Evolutionary conservation across 2,888 invertebrate genomes (phyloP).

Genomic region (Tiliacea aurago): DNA sequence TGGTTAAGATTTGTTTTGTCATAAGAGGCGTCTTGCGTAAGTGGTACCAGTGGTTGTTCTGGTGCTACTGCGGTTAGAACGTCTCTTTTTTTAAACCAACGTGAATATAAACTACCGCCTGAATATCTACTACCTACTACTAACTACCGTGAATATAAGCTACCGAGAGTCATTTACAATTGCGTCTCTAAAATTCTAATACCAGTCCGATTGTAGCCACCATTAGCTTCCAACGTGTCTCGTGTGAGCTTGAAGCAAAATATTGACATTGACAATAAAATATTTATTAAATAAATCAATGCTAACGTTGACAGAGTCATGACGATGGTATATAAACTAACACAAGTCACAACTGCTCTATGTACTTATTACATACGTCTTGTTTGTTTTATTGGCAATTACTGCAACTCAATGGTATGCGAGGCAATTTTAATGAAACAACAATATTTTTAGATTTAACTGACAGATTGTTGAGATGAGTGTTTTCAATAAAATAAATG

Average conservation of each 20-base stretch:
- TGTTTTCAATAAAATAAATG: background rate
- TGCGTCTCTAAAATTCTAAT: background rate
- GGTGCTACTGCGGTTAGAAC: slow-evolving; percentile 6
- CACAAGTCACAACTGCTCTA: slow-evolving; percentile 4
- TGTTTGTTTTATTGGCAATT: slow-evolving; percentile 35
- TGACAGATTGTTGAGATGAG: background rate
- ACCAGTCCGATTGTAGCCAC: background rate
- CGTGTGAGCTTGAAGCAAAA: background rate
- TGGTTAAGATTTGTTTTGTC: slow-evolving; percentile 36
- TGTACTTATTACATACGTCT: slow-evolving; percentile 11
- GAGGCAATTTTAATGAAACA: slow-evolving; percentile 4
- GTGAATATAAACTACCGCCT: background rate
- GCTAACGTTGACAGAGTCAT: slow-evolving; percentile 22
- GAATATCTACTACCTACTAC: too few relatives aligned
- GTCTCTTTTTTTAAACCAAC: background rate
- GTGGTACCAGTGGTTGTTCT: slow-evolving; percentile 15
- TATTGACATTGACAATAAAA: background rate
- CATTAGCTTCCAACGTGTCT: background rate
- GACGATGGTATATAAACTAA: slow-evolving; percentile 15
- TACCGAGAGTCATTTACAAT: too few relatives aligned
- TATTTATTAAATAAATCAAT: slow-evolving; percentile 4
- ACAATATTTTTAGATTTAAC: slow-evolving; percentile 1
- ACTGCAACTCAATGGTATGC: slow-evolving; percentile 1
- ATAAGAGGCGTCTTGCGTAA: slow-evolving; percentile 32
- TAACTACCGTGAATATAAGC: too few relatives aligned